phyloP scores from a whole-genome alignment of 2,113 vertebrate species.

The Eretmochelys imbricata region DNA sequence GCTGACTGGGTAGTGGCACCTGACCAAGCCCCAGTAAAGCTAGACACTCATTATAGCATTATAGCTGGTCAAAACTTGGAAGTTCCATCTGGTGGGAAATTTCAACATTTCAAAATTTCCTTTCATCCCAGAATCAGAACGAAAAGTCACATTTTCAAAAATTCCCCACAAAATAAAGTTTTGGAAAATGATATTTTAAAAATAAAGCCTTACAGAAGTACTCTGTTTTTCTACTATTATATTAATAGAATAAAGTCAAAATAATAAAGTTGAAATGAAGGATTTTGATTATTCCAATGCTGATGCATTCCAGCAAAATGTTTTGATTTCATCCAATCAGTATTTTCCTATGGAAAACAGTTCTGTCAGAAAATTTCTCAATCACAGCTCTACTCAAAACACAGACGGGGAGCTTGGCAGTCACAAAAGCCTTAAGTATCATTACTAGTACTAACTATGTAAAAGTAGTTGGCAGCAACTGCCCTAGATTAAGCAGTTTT shows the following conservation, averaged over 20 bases:
- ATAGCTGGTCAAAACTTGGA: background rate
- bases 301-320: background rate
- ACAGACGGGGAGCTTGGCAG: background rate
- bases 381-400: background rate
- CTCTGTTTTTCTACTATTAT: background rate
- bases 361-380: background rate
- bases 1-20: background rate
- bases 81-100: background rate
- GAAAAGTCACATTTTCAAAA: background rate
- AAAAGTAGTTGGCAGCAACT: background rate
- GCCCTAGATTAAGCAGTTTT: background rate
- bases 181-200: background rate
- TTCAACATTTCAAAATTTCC: background rate
- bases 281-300: background rate
- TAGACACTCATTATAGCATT: background rate
- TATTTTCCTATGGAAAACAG: background rate
- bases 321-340: background rate
- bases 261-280: background rate
- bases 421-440: background rate
- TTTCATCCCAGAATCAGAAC: background rate
- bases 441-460: accelerated
- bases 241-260: background rate
- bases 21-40: background rate
- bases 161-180: background rate
- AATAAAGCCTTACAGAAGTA: background rate